Evolutionary conservation across 64 coral and sea anemone species (phyloP).

Genomic region (Montipora foliosa): DNA sequence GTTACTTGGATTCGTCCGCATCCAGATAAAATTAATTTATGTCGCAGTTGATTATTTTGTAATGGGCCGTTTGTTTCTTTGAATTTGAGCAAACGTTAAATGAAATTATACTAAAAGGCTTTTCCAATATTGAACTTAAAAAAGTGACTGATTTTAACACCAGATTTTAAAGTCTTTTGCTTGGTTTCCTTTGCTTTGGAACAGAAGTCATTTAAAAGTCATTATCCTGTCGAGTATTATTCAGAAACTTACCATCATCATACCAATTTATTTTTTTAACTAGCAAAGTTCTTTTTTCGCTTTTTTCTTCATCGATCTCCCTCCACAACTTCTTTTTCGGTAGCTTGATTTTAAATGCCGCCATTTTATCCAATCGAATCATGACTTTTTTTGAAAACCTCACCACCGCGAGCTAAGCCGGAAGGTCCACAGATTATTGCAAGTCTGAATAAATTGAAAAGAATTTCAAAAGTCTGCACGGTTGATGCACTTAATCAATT

Average conservation of each 20-base stretch:
- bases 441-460: not conserved
- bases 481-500: not conserved
- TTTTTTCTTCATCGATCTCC: not conserved
- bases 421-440: not conserved
- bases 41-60: constrained; percentile 13
- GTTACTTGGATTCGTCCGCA: not conserved
- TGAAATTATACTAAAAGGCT: constrained; percentile 44
- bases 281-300: not conserved
- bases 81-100: constrained; percentile 5
- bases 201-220: constrained; percentile 63
- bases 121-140: constrained; percentile 40
- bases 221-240: constrained; percentile 18
- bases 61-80: constrained; percentile 22
- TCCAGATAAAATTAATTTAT: constrained; percentile 39
- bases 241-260: not conserved
- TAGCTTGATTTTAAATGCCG: not conserved
- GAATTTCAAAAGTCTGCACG: not conserved
- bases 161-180: constrained; percentile 35
- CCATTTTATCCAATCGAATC: not conserved
- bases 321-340: not conserved
- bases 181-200: not conserved
- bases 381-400: not conserved
- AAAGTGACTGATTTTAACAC: constrained; percentile 34
- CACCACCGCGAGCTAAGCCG: not conserved
- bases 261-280: not conserved